Evolutionary conservation across 2,888 invertebrate species (phyloP).

Genomic region (Volucella zonaria): DNA sequence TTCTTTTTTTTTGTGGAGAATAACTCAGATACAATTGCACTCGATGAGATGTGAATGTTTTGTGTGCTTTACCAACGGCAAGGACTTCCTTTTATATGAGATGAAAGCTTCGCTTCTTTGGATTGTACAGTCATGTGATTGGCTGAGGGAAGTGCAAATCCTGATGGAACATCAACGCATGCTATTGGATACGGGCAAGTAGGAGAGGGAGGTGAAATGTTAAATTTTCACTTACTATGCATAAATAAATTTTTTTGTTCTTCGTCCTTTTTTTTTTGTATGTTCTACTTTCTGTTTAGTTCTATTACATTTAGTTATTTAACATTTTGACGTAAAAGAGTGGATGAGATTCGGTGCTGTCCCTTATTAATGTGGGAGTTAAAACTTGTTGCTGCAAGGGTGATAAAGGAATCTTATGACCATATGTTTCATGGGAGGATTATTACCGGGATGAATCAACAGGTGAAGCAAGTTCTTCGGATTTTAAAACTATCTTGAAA

Average conservation of each 20-base stretch:
- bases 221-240: slow-evolving; percentile 68
- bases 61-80: slow-evolving; percentile 67
- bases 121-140: slow-evolving; percentile 53
- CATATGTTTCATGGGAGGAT: slow-evolving; percentile 60
- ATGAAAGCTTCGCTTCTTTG: slow-evolving; percentile 68
- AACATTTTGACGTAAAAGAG: slow-evolving; percentile 35
- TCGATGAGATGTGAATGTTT: slow-evolving; percentile 72
- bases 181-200: slow-evolving; percentile 38
- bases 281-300: neutral
- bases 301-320: slow-evolving; percentile 16
- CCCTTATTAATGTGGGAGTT: slow-evolving; percentile 21
- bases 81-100: slow-evolving; percentile 74
- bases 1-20: neutral
- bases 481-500: slow-evolving; percentile 20
- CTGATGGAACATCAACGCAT: slow-evolving; percentile 70
- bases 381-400: slow-evolving; percentile 34
- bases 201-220: slow-evolving; percentile 28
- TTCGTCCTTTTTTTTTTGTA: slow-evolving; percentile 12
- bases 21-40: slow-evolving; percentile 66
- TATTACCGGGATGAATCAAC: slow-evolving; percentile 36
- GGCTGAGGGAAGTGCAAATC: slow-evolving; percentile 48
- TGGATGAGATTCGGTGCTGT: slow-evolving; percentile 13
- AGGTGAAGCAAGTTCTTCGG: slow-evolving; percentile 38
- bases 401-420: slow-evolving; percentile 50
- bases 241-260: slow-evolving; percentile 53